Evolutionary conservation across 2,888 invertebrate species (phyloP), one percentile per base, ranked within the genome.

Genomic region (Epsilonema sp.): DNA sequence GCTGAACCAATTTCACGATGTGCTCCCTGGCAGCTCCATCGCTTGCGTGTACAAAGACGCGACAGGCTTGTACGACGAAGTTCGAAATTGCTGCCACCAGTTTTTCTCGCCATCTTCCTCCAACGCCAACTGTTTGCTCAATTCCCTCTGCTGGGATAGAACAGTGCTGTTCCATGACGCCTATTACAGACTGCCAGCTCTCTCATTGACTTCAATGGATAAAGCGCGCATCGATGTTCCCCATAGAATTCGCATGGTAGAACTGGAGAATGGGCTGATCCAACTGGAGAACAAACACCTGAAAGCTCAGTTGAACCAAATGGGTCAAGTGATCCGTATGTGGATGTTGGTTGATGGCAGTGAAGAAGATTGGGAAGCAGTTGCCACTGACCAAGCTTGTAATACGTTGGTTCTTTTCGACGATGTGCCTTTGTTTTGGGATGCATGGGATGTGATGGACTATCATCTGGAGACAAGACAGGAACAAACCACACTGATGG

Each of bases 401-500:
- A 70, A 70, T 56, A 65, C 67, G 58, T 62, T 71, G 51, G 59
- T 68, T 45, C 52, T 72, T 23, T 71, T 64, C 59, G 70, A 72
- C 57, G 72, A 73, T 53, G 61, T 70, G 2, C 72, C 72, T 1
- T 56, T 73, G 25, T 72, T 64, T 58, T 73, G 72, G 72, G 72
- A 73, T 58, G 72, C 73, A 11, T 73, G 73, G 73, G 73, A 73
- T 56, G 68, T 70, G 2, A 71, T 71, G 69, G 71, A 72, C 56
- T 71, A 72, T 53, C 71, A 72, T 53, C 53, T 71, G 41, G 70
- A 71, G 54, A 72, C 71, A 3, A 60, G 66, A 60, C 53, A 55
- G 24, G 40, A 37, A 40, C 50, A 49, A 8, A n/a, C n/a, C n/a
- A n/a, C n/a, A n/a, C n/a, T n/a, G n/a, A n/a, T n/a, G n/a, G n/a